Percentiles rank a stretch among this genome's conserved stretches.
These are phyloP conservation scores for Ennomos fuscantarius DNA, from an alignment of 2,888 invertebrate species.

Conservation along the genomic window DNA sequence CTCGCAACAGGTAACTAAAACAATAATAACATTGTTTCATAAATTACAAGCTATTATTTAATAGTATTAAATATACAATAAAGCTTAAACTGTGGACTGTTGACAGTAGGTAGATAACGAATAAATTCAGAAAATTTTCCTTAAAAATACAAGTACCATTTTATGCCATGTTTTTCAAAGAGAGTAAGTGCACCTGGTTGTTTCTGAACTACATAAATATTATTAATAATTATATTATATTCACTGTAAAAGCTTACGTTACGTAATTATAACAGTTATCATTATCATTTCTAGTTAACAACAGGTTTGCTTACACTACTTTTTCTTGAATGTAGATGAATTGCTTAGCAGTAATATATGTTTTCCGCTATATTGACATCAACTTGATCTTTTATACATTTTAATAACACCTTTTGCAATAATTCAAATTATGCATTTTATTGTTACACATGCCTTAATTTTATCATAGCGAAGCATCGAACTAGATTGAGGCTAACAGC, in stretches of 20 bases:
- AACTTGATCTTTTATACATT: constrained; percentile 2
- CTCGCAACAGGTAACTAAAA: too few relatives aligned
- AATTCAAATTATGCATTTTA: constrained; percentile 2
- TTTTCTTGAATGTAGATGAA: constrained; percentile 14
- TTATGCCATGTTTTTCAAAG: background rate
- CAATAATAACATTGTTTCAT: background rate
- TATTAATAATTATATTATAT: background rate
- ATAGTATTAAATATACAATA: background rate
- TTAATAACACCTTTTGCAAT: constrained; percentile 10
- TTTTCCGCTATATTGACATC: constrained; percentile 12
- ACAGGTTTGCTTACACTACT: constrained; percentile 22
- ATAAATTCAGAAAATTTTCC: constrained; percentile 8
- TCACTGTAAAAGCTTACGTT: too few relatives aligned
- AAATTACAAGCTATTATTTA: too few relatives aligned
- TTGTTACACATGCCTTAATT: background rate
- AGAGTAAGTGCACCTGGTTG: constrained; percentile 17
- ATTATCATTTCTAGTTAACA: constrained; percentile 3
- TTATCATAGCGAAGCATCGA: background rate
- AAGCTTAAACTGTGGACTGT: constrained; percentile 15
- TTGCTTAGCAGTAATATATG: constrained; percentile 24
- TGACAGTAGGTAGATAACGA: constrained; percentile 1
- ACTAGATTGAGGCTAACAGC: too few relatives aligned
- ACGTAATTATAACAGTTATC: too few relatives aligned
- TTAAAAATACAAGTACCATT: constrained; percentile 31
- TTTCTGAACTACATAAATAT: background rate